Base-by-base conservation (phyloP, 2,113 vertebrate genomes). In the Microcebus murinus region DNA sequence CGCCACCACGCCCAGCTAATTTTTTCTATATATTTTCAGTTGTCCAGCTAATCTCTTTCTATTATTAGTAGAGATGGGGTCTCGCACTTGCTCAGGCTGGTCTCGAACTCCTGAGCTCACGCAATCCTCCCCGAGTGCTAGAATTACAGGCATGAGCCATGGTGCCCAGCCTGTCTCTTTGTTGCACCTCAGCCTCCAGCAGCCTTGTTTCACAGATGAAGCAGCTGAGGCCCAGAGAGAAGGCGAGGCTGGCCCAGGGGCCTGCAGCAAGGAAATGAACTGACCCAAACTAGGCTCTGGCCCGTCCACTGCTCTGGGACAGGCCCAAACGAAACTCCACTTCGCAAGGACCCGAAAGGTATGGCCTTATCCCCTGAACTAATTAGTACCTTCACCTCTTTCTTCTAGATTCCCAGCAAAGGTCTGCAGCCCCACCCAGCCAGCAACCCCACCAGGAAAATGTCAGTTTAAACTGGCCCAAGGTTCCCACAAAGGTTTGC, bases 401-500 rank as follows among this genome's bases (percentile, higher is more conserved):
- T 34, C 27, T 76, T 83, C 12, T 29, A 90, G 80, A 70, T 80
- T 87, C 67, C 71, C 52, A 34, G 84, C 18, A 23, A 87, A 61
- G 36, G 39, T 52, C 34, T 36, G 14, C 48, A 87, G 39, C 59
- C 76, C 80, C 42, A 61, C 76, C 57, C 86, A 59, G n/a, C 50
- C 65, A 36, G 55, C 94, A 87, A 57, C 27, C 25, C 52, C 79
- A 9, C 76, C 50, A 80, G 83, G 50, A 88, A n/a, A 94, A 77
- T 39, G 52, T 85, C 82, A 93, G 5, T 34, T 84, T 85, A 96
- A 80, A 29, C 42, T 88, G 81, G 59, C 42, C 91, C 67, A 52
- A 14, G 29, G 81, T 92, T 96, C 94, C 74, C 25, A 12, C 13
- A 36, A 70, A 86, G 45, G 59, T 95, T 91, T 86, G 57, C 48